Evolutionary conservation across 2,113 vertebrate species (phyloP), one percentile per base, ranked within the genome.

Genomic region (Hippocampus comes): DNA sequence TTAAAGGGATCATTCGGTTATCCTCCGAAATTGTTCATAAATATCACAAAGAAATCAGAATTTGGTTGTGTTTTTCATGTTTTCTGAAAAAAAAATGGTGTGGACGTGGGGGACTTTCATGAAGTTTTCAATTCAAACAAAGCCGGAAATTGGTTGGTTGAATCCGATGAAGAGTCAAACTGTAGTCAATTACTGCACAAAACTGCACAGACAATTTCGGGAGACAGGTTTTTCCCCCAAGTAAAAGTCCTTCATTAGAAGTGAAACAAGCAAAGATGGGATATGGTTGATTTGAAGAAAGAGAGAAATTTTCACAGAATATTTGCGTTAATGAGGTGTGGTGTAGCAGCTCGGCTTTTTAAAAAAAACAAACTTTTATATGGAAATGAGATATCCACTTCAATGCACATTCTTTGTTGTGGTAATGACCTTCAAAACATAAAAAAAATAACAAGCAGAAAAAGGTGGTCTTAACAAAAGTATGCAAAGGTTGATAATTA

Each of bases 351-450:
- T 73, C 59, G 48, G 66, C 70, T 48, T 25, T 46, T 41, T n/a
- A 1, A 20, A 21, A 9, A 10, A 38, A 30, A 9, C 12, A 41
- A 34, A 82, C 89, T 91, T 90, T 90, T 72, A 91, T 88, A 79
- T 90, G 89, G 63, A 90, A 91, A 92, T 91, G 55, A 88, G 82
- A 63, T 38, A 75, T 83, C 68, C 70, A 49, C 71, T 51, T 60
- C 68, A 85, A 79, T 75, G 57, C 70, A 57, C 68, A 55, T 74
- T 85, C 82, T 88, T 87, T 89, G 86, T 84, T 87, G 78, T 87
- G 82, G 20, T 80, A 86, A 85, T 80, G 75, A 68, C 86, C 84
- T 88, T 89, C 68, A 79, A 71, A 83, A 64, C 61, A 82, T 6
- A 25, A 79, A 84, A 64, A 86, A 82, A 84, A 42, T 76, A 79